Base-by-base conservation (phyloP, 1,140 invertebrate species). In the Drosophila fuyamai region DNA sequence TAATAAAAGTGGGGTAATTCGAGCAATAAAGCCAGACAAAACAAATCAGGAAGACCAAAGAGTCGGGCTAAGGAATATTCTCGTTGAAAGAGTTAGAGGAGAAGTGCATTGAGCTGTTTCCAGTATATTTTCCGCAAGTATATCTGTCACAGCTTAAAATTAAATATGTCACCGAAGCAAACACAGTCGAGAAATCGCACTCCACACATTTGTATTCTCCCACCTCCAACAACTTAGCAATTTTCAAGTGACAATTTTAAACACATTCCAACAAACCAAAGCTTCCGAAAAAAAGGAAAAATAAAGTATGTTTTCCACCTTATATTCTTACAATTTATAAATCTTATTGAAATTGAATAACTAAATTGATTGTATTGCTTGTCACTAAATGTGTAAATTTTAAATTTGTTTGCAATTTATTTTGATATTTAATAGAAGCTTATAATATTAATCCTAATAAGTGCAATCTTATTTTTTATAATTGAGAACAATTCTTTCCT, bases 181-280 rank as follows among this genome's bases (percentile, higher is more conserved):
- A 27, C 27, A 13, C 41, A 54, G 43, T 43, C 27, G 18, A 12
- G 36, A 14, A 27, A 14, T 23, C 16, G 2, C 57, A 43, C 62
- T 56, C 8, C 16, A 16, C 27, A 38, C 13, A 16, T 55, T 71
- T 35, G 16, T 35, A 55, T 57, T 65, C 78, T 53, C 56, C 40
- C 54, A 60, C 46, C 72, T 53, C 70, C 23, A 16, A 36, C 59
- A 65, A 35, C 59, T 76, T 72, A 66, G 53, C 83, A 82, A 76
- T 86, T 86, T 86, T 88, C 83, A 88, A 86, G 82, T 86, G 83
- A 86, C 82, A 86, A 81, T 85, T 81, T 71, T 54, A 61, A 18
- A 62, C 81, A 84, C 53, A 79, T 56, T 40, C 40, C 81, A 84
- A 56, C 47, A 66, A 68, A 70, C 57, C 76, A 59, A 59, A 68